A percentile compares a stretch with the other conserved stretches of the same genome.
These are phyloP conservation scores for Oreotrochilus melanogaster DNA, from an alignment of 2,113 vertebrate species.

Conservation along the genomic window DNA sequence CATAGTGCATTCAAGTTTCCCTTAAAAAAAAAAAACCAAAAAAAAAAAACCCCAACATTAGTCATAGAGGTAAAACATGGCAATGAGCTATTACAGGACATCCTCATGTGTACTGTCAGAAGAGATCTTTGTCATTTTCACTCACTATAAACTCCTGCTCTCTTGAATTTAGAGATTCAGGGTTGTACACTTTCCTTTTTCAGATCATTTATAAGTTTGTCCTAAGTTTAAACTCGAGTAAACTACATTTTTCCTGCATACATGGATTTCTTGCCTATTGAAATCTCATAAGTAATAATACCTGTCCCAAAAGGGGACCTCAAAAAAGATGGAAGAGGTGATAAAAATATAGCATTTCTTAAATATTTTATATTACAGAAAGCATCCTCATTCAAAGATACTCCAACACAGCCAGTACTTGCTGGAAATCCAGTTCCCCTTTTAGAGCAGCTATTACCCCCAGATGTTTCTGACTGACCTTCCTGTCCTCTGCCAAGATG, in stretches of 20 bases:
- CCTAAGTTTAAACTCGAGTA: neutral
- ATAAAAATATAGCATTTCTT: neutral
- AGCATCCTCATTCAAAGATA: neutral
- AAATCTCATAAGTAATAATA: neutral
- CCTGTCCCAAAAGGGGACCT: neutral
- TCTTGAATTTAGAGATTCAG: neutral
- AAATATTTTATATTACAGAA: constrained; percentile 10
- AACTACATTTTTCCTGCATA: neutral
- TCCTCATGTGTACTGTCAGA: neutral
- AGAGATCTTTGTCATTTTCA: neutral
- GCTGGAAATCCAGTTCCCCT: neutral
- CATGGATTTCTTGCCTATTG: neutral
- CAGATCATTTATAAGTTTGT: neutral
- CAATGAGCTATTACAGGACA: neutral
- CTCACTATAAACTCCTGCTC: neutral
- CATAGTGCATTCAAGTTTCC: neutral
- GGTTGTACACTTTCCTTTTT: neutral
- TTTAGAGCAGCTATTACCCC: neutral
- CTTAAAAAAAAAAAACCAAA: neutral
- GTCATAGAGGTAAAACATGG: neutral
- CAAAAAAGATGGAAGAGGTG: neutral
- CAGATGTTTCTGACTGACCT: neutral
- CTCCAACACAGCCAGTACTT: rapidly evolving
- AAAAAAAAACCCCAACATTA: too few species aligned
- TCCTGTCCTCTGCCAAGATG: neutral